Conservation (phyloP, 37 sponge, comb jelly and placozoan genomes). For the Dysidea cf. avara region DNA sequence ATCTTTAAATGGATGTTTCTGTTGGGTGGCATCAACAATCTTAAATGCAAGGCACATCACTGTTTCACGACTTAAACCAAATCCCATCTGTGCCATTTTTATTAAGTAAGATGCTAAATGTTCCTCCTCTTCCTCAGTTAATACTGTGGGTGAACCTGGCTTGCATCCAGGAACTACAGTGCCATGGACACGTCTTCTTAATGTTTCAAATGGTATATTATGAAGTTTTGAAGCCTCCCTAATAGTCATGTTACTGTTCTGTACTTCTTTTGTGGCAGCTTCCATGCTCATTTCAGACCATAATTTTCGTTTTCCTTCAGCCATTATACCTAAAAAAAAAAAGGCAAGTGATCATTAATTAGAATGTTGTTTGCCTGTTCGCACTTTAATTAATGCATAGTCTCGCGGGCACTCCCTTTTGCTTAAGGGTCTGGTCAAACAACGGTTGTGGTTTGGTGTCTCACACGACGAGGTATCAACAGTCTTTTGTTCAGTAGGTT, state of each 20-base stretch:
- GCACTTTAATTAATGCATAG: too few relatives aligned
- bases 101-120: slow-evolving; percentile 20
- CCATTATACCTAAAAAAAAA: too few relatives aligned
- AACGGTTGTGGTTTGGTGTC: too few relatives aligned
- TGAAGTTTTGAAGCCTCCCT: slow-evolving; percentile 35
- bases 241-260: slow-evolving; percentile 29
- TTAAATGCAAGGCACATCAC: slow-evolving; percentile 41
- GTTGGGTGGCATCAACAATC: slow-evolving; percentile 27
- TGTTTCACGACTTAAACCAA: slow-evolving; percentile 30
- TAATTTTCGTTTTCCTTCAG: too few relatives aligned
- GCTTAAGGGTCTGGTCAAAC: too few relatives aligned
- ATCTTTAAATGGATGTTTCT: slow-evolving; percentile 40
- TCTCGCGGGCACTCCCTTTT: too few relatives aligned
- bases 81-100: slow-evolving; percentile 57
- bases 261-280: slow-evolving; percentile 23
- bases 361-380: too few relatives aligned
- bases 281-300: slow-evolving; percentile 44
- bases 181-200: slow-evolving; percentile 40
- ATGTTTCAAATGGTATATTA: too few relatives aligned
- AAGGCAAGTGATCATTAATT: too few relatives aligned
- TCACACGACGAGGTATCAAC: too few relatives aligned
- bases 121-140: slow-evolving; percentile 48
- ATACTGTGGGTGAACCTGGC: slow-evolving; percentile 50
- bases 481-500: too few relatives aligned
- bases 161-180: slow-evolving; percentile 26